Conservation (phyloP, 37 sponge, comb jelly and placozoan genomes). For the Oopsacas minuta region DNA sequence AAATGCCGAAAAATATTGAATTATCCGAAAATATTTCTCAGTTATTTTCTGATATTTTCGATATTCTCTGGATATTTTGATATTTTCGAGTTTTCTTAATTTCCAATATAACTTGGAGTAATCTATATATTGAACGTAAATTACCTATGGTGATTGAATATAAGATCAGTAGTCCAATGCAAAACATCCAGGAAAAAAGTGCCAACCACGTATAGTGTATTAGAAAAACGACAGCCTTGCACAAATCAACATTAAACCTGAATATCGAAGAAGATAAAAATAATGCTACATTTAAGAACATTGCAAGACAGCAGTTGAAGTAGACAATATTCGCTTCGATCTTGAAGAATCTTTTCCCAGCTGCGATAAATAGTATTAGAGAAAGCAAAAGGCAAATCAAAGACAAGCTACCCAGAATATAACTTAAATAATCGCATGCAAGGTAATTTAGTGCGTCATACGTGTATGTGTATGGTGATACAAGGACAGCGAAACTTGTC, state of each 20-base stretch:
- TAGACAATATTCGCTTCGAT: background rate
- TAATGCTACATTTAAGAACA: background rate
- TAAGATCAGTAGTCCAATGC: background rate
- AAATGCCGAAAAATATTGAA: too few species aligned
- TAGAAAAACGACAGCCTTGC: background rate
- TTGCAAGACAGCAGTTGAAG: background rate
- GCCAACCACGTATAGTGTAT: background rate
- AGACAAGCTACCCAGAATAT: background rate
- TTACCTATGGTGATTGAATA: background rate
- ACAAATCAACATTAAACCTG: background rate
- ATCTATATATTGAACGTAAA: too few species aligned
- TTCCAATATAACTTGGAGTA: too few species aligned
- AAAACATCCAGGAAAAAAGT: background rate
- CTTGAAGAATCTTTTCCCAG: background rate
- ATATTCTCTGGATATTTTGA: too few species aligned
- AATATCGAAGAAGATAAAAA: background rate
- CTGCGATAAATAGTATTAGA: background rate
- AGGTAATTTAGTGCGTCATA: background rate
- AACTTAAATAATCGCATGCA: background rate
- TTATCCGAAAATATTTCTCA: too few species aligned
- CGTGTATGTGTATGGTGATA: background rate
- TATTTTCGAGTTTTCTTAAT: too few species aligned
- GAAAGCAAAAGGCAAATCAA: background rate
- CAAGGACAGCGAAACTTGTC: conserved; percentile 8
- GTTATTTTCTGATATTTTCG: too few species aligned